phyloP scores from a whole-genome alignment of 1,140 invertebrate species.

The Trichoplusia ni region DNA sequence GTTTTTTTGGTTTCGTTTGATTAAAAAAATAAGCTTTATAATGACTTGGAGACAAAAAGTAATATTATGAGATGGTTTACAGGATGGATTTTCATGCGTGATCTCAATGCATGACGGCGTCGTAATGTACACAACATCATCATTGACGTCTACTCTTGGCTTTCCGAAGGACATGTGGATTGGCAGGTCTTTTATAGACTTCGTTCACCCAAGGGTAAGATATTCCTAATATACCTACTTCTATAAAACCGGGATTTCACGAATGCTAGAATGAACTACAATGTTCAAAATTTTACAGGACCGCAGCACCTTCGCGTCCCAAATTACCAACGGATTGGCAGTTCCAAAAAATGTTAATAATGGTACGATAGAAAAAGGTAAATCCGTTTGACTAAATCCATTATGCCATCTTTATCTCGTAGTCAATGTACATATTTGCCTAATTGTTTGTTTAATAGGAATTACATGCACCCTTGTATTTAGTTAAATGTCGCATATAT shows the following conservation, averaged over 20 bases:
- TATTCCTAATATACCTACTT: not conserved
- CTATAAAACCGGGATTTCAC: too few relatives aligned
- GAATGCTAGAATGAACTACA: too few relatives aligned
- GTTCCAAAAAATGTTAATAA: conserved; percentile 74
- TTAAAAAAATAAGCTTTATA: too few relatives aligned
- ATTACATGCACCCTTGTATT: not conserved
- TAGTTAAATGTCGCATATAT: not conserved
- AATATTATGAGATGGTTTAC: conserved; percentile 34
- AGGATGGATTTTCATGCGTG: conserved; percentile 89
- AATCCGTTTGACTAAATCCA: conserved; percentile 42
- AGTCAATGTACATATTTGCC: not conserved
- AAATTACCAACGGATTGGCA: conserved; percentile 81
- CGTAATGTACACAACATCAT: conserved; percentile 88
- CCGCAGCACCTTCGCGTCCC: conserved; percentile 79
- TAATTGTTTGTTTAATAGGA: not conserved
- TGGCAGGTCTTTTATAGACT: conserved; percentile 93
- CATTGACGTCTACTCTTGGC: conserved; percentile 87
- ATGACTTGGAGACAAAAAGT: too few relatives aligned
- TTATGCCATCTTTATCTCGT: conserved; percentile 37
- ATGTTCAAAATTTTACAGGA: conserved; percentile 83
- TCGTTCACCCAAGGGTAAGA: conserved; percentile 90
- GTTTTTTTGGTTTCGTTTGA: too few relatives aligned
- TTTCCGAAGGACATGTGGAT: conserved; percentile 92
- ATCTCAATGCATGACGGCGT: conserved; percentile 92
- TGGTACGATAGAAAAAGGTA: conserved; percentile 62